phyloP scores from a whole-genome alignment of 2,888 invertebrate genomes.

The Crepidodera aurea region DNA sequence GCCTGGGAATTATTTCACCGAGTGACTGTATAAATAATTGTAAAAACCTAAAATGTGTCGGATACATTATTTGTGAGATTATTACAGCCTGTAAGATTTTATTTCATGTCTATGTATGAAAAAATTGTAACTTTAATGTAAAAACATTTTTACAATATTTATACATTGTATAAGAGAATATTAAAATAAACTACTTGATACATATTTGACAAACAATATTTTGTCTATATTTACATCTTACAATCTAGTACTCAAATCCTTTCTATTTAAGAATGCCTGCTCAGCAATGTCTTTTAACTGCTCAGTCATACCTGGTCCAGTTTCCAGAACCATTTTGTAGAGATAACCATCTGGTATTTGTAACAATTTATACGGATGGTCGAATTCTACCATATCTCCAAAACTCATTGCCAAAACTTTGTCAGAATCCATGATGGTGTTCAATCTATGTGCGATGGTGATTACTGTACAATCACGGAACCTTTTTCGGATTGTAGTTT shows the following conservation, averaged over 20 bases:
- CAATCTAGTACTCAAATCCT: background rate
- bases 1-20: no score
- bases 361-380: constrained; percentile 75
- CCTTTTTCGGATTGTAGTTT: constrained; percentile 79
- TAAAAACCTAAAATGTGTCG: no score
- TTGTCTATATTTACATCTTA: background rate
- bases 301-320: constrained; percentile 17
- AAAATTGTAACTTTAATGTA: no score
- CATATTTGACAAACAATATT: no score
- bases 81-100: no score
- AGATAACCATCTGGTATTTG: constrained; percentile 69
- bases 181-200: no score
- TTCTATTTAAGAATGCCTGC: constrained; percentile 4
- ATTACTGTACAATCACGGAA: constrained; percentile 87
- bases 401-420: constrained; percentile 82
- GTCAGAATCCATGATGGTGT: constrained; percentile 81
- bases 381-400: constrained; percentile 78
- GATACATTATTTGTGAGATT: no score
- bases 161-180: no score
- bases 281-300: constrained; percentile 20
- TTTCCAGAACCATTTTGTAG: constrained; percentile 71
- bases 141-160: no score
- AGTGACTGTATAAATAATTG: no score
- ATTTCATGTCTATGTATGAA: no score
- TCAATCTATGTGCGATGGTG: constrained; percentile 89